Base-by-base conservation (phyloP, 1,140 invertebrate genomes). In the Spodoptera litura region DNA sequence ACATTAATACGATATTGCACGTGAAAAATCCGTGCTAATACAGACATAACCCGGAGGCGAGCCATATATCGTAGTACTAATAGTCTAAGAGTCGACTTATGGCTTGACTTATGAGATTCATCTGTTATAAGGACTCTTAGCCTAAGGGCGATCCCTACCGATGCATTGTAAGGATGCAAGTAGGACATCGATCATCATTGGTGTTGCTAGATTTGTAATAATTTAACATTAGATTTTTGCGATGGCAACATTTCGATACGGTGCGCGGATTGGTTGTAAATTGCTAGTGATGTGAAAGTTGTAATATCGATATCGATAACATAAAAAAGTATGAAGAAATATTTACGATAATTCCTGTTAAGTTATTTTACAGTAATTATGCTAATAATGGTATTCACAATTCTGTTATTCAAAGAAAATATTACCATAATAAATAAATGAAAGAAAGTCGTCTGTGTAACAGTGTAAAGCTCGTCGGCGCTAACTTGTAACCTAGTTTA, bases 51-150 rank as follows among this genome's bases (percentile, higher is more conserved):
- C 56, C 20, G 55, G 56, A 49, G 71, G 71, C 71, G 49, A 56
- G 38, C 20, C 38, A 74, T 74, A 74, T 51, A 49, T 61, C 44
- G 55, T 44, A 25, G 25, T 53, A n/a, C 66, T 70, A 70, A 70
- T 70, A 70, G 20, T 70, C 55, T 9, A 61, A 74, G 71, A 74
- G 38, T 38, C 55, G 71, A 74, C 71, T 74, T 74, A 51, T 44
- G 15, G 71, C 38, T 20, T 74, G 71, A 74, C 38, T 61, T 74
- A 74, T 74, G 56, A 9, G 49, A 59, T 25, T 44, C 38, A 74
- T 74, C 55, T 27, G 71, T 74, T 74, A 74, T 1, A 12, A 0
- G 27, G 56, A 27, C 38, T 70, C 49, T 74, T 25, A 74, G 71
- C 56, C 55, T 51, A 74, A 55, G 71, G 71, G 20, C 12, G 13